Evolutionary conservation across 23 tunicate species (phyloP), one percentile per base, ranked within the genome.

Genomic region (Styela clava): DNA sequence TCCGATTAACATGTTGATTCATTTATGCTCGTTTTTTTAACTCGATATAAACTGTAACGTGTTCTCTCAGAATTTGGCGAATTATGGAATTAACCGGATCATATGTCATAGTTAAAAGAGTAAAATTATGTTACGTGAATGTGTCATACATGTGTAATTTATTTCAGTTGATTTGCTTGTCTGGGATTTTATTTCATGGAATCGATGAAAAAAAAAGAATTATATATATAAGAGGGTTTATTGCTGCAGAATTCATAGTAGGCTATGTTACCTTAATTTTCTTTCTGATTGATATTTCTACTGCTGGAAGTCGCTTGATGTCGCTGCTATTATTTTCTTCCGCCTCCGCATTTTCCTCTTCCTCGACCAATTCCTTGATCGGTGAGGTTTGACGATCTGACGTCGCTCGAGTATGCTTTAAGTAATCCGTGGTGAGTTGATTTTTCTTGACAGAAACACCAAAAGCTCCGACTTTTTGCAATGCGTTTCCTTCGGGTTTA

Each of bases 281-380:
- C 78, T 89, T 84, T 36, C 69, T 88, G 61, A 89, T 84, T 1
- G 94, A 85, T 9, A 89, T 77, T 72, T 84, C 88, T 16, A 89
- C 85, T 27, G 87, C 78, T 0, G 88, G 87, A 18, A 89, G 85
- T 34, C 78, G 86, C 32, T 67, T 82, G 52, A 74, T 82, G 33
- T 68, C 65, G 33, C 37, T 34, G 27, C 65, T 72, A 3, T 82
- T 67, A 24, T 56, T 30, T 12, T 44, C 56, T 28, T 25, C 82
- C 30, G 22, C 71, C 71, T 12, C 30, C 31, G 30, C 31, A 25
- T 67, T 67, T 18, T 67, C 31, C 22, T 76, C 37, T 18, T 52
- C 31, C 63, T 76, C 1, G n/a, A n/a, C 64, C 35, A 56, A 1
- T 76, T 20, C 65, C 16, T 71, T 34, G 3, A 21, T 22, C 32